Evolutionary conservation across 2,888 invertebrate species (phyloP).

Genomic region (Leucophenga montana): DNA sequence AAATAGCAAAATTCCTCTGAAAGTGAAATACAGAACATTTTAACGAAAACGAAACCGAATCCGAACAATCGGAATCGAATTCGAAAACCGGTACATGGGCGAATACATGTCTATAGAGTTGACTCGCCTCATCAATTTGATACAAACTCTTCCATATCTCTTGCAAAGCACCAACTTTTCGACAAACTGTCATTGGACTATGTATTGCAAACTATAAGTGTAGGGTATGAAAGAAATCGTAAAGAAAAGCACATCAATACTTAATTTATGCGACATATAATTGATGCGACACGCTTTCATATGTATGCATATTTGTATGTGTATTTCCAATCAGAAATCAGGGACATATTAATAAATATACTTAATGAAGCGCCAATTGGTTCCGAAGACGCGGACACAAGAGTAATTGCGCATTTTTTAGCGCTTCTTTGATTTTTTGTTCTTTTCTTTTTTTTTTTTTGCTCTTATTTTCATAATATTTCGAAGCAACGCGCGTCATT

Average conservation of each 20-base stretch:
- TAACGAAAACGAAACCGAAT: too few relatives aligned
- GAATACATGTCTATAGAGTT: too few relatives aligned
- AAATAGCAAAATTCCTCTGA: too few relatives aligned
- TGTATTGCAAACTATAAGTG: conserved; percentile 20
- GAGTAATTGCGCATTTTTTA: too few relatives aligned
- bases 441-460: not conserved
- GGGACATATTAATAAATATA: conserved; percentile 67
- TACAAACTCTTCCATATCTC: too few relatives aligned
- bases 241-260: conserved; percentile 63
- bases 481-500: not conserved
- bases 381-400: conserved; percentile 13
- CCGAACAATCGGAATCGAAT: too few relatives aligned
- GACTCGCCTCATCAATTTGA: too few relatives aligned
- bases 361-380: conserved; percentile 52
- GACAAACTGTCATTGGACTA: not conserved
- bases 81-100: too few relatives aligned
- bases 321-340: conserved; percentile 51
- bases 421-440: not conserved
- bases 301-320: not conserved
- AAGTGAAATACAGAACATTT: too few relatives aligned
- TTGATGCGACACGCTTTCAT: conserved; percentile 41
- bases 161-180: too few relatives aligned
- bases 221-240: conserved; percentile 49
- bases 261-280: conserved; percentile 64
- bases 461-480: not conserved